Evolutionary conservation across 2,888 invertebrate species (phyloP).

Genomic region (Sarcophaga caerulescens): DNA sequence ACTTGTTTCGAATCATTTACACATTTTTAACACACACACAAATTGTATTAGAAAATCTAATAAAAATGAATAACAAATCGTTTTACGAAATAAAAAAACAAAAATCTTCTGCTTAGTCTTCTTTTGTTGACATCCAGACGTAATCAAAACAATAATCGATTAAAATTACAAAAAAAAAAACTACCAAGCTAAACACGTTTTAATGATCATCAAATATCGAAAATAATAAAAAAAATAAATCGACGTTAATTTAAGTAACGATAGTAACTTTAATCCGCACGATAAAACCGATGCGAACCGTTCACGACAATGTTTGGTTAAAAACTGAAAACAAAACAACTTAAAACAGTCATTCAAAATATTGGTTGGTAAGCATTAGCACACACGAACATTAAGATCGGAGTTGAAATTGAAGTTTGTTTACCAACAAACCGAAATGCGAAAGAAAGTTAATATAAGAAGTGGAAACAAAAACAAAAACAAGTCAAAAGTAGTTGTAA

Average conservation of each 20-base stretch:
- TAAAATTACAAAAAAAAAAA: conserved; percentile 13
- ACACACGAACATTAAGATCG: conserved; percentile 50
- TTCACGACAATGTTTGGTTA: conserved; percentile 63
- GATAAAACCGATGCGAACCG: conserved; percentile 31
- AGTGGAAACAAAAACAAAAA: neutral
- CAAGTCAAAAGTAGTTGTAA: neutral
- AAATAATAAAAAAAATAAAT: conserved; percentile 28
- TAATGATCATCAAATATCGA: conserved; percentile 2
- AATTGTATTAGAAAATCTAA: conserved; percentile 19
- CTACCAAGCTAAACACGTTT: conserved; percentile 49
- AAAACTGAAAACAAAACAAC: conserved; percentile 66
- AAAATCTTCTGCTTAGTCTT: neutral
- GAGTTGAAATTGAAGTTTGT: conserved; percentile 54
- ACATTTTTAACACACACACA: conserved; percentile 14
- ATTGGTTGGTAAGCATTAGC: conserved; percentile 48
- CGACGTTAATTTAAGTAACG: neutral
- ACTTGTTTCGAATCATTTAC: conserved; percentile 35
- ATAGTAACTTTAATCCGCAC: conserved; percentile 36
- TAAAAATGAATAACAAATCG: conserved; percentile 51
- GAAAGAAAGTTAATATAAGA: conserved; percentile 31
- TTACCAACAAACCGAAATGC: conserved; percentile 53
- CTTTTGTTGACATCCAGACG: conserved; percentile 42
- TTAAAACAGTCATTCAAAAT: conserved; percentile 27
- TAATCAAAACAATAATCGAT: conserved; percentile 46
- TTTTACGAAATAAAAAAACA: conserved; percentile 44